Conservation (phyloP, 2,888 invertebrate genomes). For the Sesia apiformis region DNA sequence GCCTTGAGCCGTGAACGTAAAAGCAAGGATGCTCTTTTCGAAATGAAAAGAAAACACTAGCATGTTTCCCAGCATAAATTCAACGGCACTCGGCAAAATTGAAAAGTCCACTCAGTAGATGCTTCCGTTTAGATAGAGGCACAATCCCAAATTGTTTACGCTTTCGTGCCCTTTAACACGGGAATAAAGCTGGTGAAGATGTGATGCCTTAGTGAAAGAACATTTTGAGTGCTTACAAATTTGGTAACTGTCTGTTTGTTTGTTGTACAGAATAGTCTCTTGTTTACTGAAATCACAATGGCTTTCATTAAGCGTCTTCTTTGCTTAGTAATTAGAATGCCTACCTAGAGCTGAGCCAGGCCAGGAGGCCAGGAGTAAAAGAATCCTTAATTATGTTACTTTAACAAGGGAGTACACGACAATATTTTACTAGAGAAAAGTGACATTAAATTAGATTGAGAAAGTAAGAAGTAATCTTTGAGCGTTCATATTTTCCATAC, state of each 20-base stretch:
- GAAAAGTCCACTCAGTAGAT: conserved; percentile 58
- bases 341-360: background rate
- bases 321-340: background rate
- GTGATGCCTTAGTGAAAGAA: background rate
- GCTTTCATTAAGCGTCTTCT: background rate
- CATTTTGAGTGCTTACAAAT: background rate
- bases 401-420: too few species aligned
- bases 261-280: background rate
- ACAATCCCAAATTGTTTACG: conserved; percentile 57
- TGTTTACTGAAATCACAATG: background rate
- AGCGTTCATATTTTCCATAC: too few species aligned
- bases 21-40: conserved; percentile 47
- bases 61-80: conserved; percentile 45
- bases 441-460: too few species aligned
- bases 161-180: conserved; percentile 43
- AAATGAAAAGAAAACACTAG: conserved; percentile 61
- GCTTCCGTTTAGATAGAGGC: conserved; percentile 47
- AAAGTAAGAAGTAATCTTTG: too few species aligned
- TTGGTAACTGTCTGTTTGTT: background rate
- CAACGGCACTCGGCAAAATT: conserved; percentile 63
- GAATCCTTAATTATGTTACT: too few species aligned
- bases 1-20: conserved; percentile 9
- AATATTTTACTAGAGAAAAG: too few species aligned
- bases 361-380: too few species aligned
- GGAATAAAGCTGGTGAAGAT: conserved; percentile 6